Evolutionary conservation across 2,888 invertebrate species (phyloP), one percentile per base, ranked within the genome.

Genomic region (Coelogynopora nodosa): DNA sequence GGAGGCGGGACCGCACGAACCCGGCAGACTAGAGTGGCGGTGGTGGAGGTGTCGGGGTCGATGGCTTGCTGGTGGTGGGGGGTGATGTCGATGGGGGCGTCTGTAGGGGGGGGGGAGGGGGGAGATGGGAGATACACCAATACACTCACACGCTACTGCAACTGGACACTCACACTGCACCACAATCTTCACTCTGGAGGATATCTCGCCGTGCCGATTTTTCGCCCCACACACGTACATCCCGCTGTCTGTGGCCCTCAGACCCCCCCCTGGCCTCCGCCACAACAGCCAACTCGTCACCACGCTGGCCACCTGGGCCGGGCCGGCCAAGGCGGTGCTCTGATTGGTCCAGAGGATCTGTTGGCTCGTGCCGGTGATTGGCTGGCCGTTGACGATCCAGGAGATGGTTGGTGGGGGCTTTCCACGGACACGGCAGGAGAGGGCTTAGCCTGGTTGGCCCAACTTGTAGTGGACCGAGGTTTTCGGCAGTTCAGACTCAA

Each of bases 261-360:
- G 87, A 5, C 88, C 87, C 18, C 88, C 31, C 5, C 89, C 88
- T 67, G 81, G 86, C 27, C 89, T 89, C 82, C 87, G 87, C 88
- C 90, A 90, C 0, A 89, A 89, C 87, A 89, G 90, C 88, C 89
- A 89, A 1, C 89, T 90, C 13, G 89, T 88, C 84, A 90, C 90
- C n/a, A 88, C 87, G 0, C 89, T 88, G 84, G 87, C 88, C 29
- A 90, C 86, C 13, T 29, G 31, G 0, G 88, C 88, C 89, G 87
- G 13, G 83, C 85, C 87, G 89, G 90, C 67, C 89, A 87, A 13
- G 88, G 87, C 0, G 88, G 87, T 74, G 27, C 23, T 74, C 27
- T 26, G 74, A 26, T 74, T 74, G 18, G 74, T 74, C 23, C 2
- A 26, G 67, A 88, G 67, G 28, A 84, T 85, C 5, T 88, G 87